Percentiles rank a stretch among this genome's conserved stretches.
Evolutionary conservation across 2,113 vertebrate genomes (phyloP).

Genomic region (Carollia perspicillata): DNA sequence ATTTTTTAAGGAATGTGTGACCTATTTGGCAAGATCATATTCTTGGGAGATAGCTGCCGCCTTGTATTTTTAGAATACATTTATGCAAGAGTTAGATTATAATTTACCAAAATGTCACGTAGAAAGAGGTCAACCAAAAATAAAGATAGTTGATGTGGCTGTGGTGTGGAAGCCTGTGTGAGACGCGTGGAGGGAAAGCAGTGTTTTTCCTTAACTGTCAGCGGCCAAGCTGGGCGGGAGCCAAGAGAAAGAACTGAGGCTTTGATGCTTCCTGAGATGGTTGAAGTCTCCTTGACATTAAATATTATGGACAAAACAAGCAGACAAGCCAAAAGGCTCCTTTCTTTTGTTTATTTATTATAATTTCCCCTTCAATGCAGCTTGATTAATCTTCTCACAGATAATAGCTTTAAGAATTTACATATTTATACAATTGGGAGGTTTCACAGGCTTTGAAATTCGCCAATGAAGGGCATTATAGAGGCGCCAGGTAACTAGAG

Average conservation of each 20-base stretch:
- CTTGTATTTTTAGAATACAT: conserved; percentile 63
- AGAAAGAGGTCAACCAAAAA: conserved; percentile 45
- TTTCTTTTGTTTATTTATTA: not conserved
- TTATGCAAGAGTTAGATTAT: conserved; percentile 58
- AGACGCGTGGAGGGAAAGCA: not conserved
- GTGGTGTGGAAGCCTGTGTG: not conserved
- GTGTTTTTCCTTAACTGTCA: conserved; percentile 48
- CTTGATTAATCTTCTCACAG: not conserved
- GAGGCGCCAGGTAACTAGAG: conserved; percentile 19
- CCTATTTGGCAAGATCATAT: conserved; percentile 15
- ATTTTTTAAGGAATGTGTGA: not conserved
- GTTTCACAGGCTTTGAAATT: not conserved
- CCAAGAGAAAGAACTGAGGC: not conserved
- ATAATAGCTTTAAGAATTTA: not conserved
- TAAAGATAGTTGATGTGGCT: conserved; percentile 62
- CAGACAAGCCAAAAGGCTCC: not conserved
- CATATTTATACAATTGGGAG: not conserved
- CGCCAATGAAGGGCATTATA: not conserved
- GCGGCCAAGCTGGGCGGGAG: not conserved
- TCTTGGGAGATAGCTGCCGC: not conserved
- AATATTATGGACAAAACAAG: conserved; percentile 46
- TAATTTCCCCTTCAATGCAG: not conserved
- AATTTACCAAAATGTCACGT: conserved; percentile 62
- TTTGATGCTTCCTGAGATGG: not conserved
- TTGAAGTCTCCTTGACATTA: not conserved